Evolutionary conservation across 2,797 vertebrate species (phyloP), one percentile per base, ranked within the genome.

Genomic region (Enteromius thamalakanensis): DNA sequence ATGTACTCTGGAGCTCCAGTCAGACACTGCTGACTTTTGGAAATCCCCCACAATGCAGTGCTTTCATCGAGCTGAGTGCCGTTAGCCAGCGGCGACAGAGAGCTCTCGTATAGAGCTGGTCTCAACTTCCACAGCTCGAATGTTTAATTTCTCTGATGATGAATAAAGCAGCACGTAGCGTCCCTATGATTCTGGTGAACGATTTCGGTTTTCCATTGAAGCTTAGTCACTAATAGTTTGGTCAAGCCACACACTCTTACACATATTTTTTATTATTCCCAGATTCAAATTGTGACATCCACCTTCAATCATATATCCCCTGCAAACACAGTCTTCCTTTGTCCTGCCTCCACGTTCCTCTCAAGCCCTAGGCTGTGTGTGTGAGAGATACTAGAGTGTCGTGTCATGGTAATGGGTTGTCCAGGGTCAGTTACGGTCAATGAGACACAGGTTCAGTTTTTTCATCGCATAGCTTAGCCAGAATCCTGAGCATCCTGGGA

Each of bases 31-130:
- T 93, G 88, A 87, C 88, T 88, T 79, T 87, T 90, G 75, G 88
- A 91, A 92, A 90, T 89, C 90, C 80, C 87, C 91, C 91, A 93
- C 94, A 94, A 91, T 92, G 89, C 88, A 77, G 76, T 76, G 88
- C 91, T 94, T 94, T 94, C 92, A 94, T 90, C 77, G 34, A 77
- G 74, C 45, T 9, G 40, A 51, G 53, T 34, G 37, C 53, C 42
- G 8, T 76, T 76, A 51, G 80, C 84, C 84, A 79, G 84, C 80
- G 90, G 90, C 89, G 85, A 90, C 82, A 79, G 88, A 86, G 86
- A 84, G 88, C 71, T 83, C 83, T 77, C 51, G 5, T 80, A 90
- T 76, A 91, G 91, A 90, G 84, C 75, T 53, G 53, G 53, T 67
- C 74, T 71, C 23, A 85, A 65, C 55, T 68, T 76, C 40, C 40